Conservation (phyloP, 1,140 invertebrate genomes). For the Ceratosolen solmsi region DNA sequence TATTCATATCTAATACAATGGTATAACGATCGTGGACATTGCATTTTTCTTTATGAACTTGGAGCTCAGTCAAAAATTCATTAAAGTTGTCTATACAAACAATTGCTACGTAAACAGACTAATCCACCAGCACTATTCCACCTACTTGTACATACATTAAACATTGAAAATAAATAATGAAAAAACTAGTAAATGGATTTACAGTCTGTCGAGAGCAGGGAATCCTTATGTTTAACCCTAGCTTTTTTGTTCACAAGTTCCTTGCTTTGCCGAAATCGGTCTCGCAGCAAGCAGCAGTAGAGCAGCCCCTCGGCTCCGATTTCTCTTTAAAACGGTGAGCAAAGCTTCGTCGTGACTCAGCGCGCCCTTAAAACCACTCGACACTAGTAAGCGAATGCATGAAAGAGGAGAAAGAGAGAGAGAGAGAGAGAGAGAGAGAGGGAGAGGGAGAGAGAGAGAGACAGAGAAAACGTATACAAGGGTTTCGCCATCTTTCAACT, state of each 20-base stretch:
- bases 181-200: too few relatives aligned
- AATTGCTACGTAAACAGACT: too few relatives aligned
- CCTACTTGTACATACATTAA: too few relatives aligned
- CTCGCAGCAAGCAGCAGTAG: background rate
- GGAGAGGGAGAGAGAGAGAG: slow-evolving; percentile 57
- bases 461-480: slow-evolving; percentile 56
- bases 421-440: slow-evolving; percentile 53
- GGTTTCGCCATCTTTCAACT: slow-evolving; percentile 64
- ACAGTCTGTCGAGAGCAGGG: too few relatives aligned
- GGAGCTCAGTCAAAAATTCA: too few relatives aligned
- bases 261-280: background rate
- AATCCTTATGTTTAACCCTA: background rate
- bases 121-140: too few relatives aligned
- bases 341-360: slow-evolving; percentile 60
- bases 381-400: slow-evolving; percentile 18
- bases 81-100: too few relatives aligned
- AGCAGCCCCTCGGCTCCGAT: slow-evolving; percentile 7
- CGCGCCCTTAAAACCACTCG: slow-evolving; percentile 66
- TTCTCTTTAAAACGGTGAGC: slow-evolving; percentile 60
- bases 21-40: too few relatives aligned
- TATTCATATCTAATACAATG: too few relatives aligned
- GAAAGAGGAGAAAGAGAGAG: slow-evolving; percentile 52
- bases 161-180: too few relatives aligned
- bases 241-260: background rate
- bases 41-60: too few relatives aligned